Evolutionary conservation across 2,113 vertebrate species (phyloP), one percentile per base, ranked within the genome.

Genomic region (Heterochromis multidens): DNA sequence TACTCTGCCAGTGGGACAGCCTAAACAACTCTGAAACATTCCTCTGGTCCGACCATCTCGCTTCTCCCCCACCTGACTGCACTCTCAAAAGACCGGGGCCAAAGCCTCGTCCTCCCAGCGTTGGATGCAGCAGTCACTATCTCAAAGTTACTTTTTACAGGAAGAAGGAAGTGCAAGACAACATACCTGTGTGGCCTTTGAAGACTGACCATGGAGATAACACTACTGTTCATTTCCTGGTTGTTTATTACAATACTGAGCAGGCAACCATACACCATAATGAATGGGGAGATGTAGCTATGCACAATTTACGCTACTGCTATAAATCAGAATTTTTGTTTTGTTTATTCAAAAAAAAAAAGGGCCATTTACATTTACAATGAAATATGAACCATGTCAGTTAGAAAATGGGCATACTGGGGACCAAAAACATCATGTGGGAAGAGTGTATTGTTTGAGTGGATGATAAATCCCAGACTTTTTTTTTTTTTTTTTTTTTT

Each of bases 1-100:
- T 99, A 98, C 94, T 99, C 98, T 6, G 98, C 98, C 94, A 99
- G 97, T 81, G 97, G 98, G 94, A 98, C 97, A 6, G 97, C 97
- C 94, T 98, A 96, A 97, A 80, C 86, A 87, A 97, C 96, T 35
- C 95, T 97, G 85, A 60, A 81, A 72, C 88, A 92, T 94, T 93
- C 94, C 90, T 92, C 92, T 31, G 70, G 83, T 89, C 93, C 87
- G 84, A 59, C 84, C 86, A 77, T 87, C 92, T 90, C 72, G 86
- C 89, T 89, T 87, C 92, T 93, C 92, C 93, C n/a, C 95, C 93
- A 87, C 94, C 89, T 93, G 96, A 97, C 96, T 96, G 94, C 94
- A 96, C 96, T 92, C 96, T 95, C 92, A 85, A 86, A 94, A 95
- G 95, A 94, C 93, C 81, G 17, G 91, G 94, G 89, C 95, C 92